Evolutionary conservation across 1,140 invertebrate genomes (phyloP).

Genomic region (Hormaphis cornu): DNA sequence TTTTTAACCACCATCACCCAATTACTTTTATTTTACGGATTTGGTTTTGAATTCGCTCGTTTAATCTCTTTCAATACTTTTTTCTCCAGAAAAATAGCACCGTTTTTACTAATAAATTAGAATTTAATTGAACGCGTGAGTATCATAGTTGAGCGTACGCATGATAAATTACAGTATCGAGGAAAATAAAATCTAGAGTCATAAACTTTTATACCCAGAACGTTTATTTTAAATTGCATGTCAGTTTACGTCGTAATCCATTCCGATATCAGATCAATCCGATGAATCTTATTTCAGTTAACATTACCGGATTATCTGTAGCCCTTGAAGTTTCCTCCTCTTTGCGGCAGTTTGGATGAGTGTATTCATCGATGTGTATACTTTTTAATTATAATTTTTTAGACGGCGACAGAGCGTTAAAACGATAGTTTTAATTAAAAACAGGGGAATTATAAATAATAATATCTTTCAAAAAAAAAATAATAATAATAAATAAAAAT

Average conservation of each 20-base stretch:
- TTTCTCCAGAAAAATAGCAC: no score
- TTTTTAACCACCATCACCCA: no score
- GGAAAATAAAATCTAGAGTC: background rate
- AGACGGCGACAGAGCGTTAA: conserved; percentile 14
- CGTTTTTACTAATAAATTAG: background rate
- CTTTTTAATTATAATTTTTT: conserved; percentile 28
- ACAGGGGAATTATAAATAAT: conserved; percentile 25
- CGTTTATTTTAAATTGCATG: background rate
- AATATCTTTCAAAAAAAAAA: conserved; percentile 4
- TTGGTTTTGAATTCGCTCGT: no score
- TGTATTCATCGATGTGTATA: conserved; percentile 1
- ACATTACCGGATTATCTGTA: background rate
- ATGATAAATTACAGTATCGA: background rate
- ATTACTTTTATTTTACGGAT: no score
- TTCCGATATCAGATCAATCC: background rate
- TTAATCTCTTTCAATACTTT: no score
- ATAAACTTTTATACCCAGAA: background rate
- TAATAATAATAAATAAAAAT: conserved; percentile 2
- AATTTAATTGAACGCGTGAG: background rate
- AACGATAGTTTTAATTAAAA: conserved; percentile 31
- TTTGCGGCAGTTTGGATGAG: background rate
- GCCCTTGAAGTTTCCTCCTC: background rate
- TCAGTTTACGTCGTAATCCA: background rate
- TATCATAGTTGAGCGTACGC: background rate
- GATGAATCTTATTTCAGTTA: background rate